Evolutionary conservation across 2,797 vertebrate genomes (phyloP).

Genomic region (Champsocephalus esox): DNA sequence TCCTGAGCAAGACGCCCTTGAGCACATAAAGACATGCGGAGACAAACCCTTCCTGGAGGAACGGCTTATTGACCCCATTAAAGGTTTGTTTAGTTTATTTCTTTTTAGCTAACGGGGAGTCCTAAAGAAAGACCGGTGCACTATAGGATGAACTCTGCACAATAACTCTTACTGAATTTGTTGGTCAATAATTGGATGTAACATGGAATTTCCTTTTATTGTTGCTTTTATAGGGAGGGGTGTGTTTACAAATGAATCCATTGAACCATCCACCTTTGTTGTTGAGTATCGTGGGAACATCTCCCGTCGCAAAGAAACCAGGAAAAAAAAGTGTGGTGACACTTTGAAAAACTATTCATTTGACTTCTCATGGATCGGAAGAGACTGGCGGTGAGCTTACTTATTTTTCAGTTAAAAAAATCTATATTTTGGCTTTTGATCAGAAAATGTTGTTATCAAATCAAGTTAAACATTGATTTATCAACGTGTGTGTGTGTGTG

Average conservation of each 20-base stretch:
- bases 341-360: slow-evolving; percentile 32
- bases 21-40: slow-evolving; percentile 36
- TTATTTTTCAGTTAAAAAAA: not conserved
- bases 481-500: not conserved
- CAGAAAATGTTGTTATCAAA: not conserved
- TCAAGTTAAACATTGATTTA: not conserved
- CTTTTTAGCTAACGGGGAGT: not conserved
- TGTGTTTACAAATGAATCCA: slow-evolving; percentile 42
- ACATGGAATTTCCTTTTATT: not conserved
- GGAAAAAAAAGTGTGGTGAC: not conserved
- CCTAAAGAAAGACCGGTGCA: not conserved
- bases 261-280: slow-evolving; percentile 42
- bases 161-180: not conserved
- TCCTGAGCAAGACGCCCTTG: slow-evolving; percentile 49
- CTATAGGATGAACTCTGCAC: not conserved
- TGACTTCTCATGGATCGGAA: slow-evolving; percentile 42
- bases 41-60: slow-evolving; percentile 56
- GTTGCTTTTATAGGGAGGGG: slow-evolving; percentile 38
- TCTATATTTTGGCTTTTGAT: no score
- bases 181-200: not conserved
- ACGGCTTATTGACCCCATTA: slow-evolving; percentile 39
- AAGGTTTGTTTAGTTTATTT: slow-evolving; percentile 37
- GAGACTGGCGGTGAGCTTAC: slow-evolving; percentile 59
- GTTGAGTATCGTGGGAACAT: slow-evolving; percentile 51
- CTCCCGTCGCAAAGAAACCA: not conserved